Evolutionary conservation across 2,888 invertebrate genomes (phyloP), one percentile per base, ranked within the genome.

Genomic region (Mesorhabditis belari): DNA sequence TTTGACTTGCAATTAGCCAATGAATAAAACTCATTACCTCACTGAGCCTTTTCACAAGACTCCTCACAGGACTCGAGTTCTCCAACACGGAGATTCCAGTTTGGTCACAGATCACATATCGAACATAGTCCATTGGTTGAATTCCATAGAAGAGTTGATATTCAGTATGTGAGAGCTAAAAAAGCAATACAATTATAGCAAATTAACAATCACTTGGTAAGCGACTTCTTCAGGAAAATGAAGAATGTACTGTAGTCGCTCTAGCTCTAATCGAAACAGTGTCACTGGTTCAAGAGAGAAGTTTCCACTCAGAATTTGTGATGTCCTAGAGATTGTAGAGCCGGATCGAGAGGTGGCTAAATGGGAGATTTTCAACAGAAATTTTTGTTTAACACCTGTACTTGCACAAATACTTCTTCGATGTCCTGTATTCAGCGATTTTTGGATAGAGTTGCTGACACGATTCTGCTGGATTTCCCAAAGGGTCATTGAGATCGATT

Each of bases 171-270:
- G 91, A 89, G 80, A 93, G 86, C 80, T 89, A 87, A 70, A 91
- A 85, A 0, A 25, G 24, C 5, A 49, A 9, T 49, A 35, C 12
- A 17, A 9, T n/a, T 35, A 35, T 35, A 35, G 12, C 44, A 35
- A 35, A 35, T n/a, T n/a, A n/a, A n/a, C n/a, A n/a, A 57, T 9
- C 51, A 71, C 70, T 62, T 77, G 79, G 56, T 76, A 79, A n/a
- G 93, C 93, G 77, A 93, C 92, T 86, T 93, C 93, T 86, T 94
- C 93, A 58, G 93, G 93, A 84, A 92, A 93, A 83, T 91, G 91
- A 75, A 94, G 88, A 81, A 92, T 86, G 81, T 88, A 88, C 84
- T 89, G 90, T 83, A 93, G 86, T 78, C 88, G 87, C 84, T 90
- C 89, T 85, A 94, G 86, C 86, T 93, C 93, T 82, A 84, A 80